Evolutionary conservation across 2,797 vertebrate species (phyloP).

Genomic region (Falco columbarius): DNA sequence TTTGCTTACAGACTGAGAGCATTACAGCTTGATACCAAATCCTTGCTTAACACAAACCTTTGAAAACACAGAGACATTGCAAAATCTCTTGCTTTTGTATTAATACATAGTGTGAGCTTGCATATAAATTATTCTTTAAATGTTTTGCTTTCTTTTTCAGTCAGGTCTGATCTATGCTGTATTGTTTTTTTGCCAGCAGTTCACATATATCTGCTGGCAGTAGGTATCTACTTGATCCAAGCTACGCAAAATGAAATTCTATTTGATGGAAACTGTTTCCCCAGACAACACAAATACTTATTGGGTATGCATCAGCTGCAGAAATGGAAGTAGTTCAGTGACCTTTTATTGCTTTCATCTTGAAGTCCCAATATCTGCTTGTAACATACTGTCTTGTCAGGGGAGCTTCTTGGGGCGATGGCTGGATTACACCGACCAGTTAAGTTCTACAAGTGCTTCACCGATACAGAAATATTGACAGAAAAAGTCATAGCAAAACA

Average conservation of each 20-base stretch:
- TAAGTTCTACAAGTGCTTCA: not conserved
- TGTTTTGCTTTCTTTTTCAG: not conserved
- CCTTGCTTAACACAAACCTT: not conserved
- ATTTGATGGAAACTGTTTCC: not conserved
- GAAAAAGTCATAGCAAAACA: not conserved
- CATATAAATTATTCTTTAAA: not conserved
- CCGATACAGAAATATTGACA: not conserved
- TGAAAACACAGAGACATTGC: not conserved
- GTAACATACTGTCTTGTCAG: not conserved
- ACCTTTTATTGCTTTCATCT: not conserved
- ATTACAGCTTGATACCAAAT: not conserved
- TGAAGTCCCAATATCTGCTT: not conserved
- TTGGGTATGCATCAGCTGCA: not conserved
- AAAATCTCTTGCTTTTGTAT: not conserved
- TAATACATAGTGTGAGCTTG: not conserved
- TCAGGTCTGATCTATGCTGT: not conserved
- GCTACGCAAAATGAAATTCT: not conserved
- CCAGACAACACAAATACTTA: not conserved
- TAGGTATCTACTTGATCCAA: not conserved
- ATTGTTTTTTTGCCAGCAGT: not conserved
- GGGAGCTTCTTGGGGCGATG: not conserved
- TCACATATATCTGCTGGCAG: not conserved
- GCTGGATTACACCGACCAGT: not conserved
- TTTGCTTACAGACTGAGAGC: not conserved
- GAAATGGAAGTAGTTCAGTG: not conserved